A percentile compares a stretch with the other conserved stretches of the same genome.
phyloP scores from a whole-genome alignment of 2,888 invertebrate genomes.

The Dichetophora obliterata region DNA sequence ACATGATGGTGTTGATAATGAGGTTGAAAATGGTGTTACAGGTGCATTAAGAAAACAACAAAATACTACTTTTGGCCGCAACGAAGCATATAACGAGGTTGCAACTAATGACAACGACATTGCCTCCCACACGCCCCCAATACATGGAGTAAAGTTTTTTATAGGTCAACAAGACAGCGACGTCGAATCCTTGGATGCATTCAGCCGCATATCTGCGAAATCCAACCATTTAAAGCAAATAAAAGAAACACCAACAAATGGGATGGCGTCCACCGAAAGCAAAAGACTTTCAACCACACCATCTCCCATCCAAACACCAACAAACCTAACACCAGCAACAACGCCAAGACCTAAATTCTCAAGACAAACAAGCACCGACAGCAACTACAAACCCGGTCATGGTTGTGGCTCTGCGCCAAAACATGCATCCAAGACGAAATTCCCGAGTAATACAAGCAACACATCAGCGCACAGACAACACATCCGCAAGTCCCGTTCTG shows the following conservation, averaged over 20 bases:
- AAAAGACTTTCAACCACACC: background rate
- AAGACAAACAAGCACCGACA: background rate
- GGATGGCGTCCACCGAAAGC: background rate
- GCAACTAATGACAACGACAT: constrained; percentile 49
- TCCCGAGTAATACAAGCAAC: constrained; percentile 44
- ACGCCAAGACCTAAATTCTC: background rate
- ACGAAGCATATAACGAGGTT: constrained; percentile 35
- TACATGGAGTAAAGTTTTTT: constrained; percentile 60
- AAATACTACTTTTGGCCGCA: constrained; percentile 31
- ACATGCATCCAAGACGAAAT: constrained; percentile 34
- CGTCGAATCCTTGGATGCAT: constrained; percentile 46
- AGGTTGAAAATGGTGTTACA: background rate
- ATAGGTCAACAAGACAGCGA: constrained; percentile 55
- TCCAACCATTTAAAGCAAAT: background rate
- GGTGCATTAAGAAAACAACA: background rate
- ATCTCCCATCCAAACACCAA: background rate
- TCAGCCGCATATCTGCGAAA: constrained; percentile 40
- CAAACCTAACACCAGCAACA: background rate
- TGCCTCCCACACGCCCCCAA: constrained; percentile 35
- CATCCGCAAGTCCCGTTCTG: background rate
- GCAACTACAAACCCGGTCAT: background rate
- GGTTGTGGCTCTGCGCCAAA: background rate
- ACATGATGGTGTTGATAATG: background rate
- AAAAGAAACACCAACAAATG: background rate
- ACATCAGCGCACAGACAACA: constrained; percentile 36